These are phyloP conservation scores for Agonopterix arenella DNA, from an alignment of 2,888 invertebrate genomes.

Conservation along the genomic window DNA sequence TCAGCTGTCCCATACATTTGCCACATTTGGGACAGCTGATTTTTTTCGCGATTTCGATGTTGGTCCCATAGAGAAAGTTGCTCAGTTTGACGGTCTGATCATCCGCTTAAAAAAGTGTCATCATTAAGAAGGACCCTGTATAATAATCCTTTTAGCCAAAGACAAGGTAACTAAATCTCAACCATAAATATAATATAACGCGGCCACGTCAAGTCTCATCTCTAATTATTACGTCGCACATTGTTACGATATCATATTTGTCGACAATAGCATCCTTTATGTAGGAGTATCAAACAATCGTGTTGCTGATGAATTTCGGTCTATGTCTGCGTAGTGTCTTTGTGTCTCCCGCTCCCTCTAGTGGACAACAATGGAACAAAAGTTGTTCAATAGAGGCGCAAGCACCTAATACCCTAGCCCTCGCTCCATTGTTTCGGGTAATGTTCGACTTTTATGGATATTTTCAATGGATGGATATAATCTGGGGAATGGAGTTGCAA, in stretches of 20 bases:
- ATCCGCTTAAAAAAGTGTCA: too few relatives aligned
- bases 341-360: slow-evolving; percentile 64
- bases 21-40: too few relatives aligned
- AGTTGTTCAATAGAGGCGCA: slow-evolving; percentile 73
- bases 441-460: slow-evolving; percentile 77
- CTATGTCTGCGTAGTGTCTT: slow-evolving; percentile 73
- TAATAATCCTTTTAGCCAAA: too few relatives aligned
- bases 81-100: too few relatives aligned
- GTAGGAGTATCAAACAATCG: slow-evolving; percentile 66
- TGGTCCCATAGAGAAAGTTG: too few relatives aligned
- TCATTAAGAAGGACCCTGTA: too few relatives aligned
- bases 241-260: slow-evolving; percentile 74
- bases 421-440: slow-evolving; percentile 73
- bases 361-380: slow-evolving; percentile 76
- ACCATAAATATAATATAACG: neutral
- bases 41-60: too few relatives aligned
- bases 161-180: neutral
- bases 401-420: slow-evolving; percentile 74
- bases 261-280: slow-evolving; percentile 74
- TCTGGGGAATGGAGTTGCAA: slow-evolving; percentile 66
- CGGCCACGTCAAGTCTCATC: slow-evolving; percentile 26
- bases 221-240: slow-evolving; percentile 68
- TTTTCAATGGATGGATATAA: slow-evolving; percentile 75
- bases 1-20: too few relatives aligned
- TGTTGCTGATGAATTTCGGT: slow-evolving; percentile 76